These are phyloP conservation scores for Oncorhynchus clarkii DNA, from an alignment of 2,113 vertebrate genomes.

Conservation along the genomic window DNA sequence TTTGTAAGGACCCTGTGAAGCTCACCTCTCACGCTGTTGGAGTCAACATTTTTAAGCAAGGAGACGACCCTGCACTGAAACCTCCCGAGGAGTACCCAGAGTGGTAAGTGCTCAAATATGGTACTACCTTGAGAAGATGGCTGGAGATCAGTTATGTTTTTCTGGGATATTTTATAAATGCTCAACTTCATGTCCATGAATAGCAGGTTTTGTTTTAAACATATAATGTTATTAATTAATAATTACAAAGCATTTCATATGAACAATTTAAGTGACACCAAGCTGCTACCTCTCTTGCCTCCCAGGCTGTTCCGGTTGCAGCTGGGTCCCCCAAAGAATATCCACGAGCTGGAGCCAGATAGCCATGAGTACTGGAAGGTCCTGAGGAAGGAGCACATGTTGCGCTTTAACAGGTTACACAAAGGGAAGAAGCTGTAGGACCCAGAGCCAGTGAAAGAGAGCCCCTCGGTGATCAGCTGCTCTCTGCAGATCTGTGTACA, in stretches of 20 bases:
- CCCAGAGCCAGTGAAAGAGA: not conserved
- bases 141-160: not conserved
- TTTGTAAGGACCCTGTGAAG: constrained; percentile 82
- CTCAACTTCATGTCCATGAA: not conserved
- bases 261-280: not conserved
- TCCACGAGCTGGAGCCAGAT: constrained; percentile 80
- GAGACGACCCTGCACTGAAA: constrained; percentile 83
- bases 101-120: constrained; percentile 75
- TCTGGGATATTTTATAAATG: not conserved
- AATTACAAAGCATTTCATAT: not conserved
- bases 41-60: constrained; percentile 84
- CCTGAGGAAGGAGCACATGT: constrained; percentile 84
- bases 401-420: constrained; percentile 79
- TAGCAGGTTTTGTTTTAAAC: not conserved
- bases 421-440: constrained; percentile 79
- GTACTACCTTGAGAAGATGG: not conserved
- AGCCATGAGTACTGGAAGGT: constrained; percentile 79
- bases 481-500: too few relatives aligned
- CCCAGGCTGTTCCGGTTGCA: constrained; percentile 87
- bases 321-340: constrained; percentile 73
- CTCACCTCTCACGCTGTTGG: constrained; percentile 84
- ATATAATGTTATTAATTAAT: not conserved
- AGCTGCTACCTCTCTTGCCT: not conserved
- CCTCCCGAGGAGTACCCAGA: constrained; percentile 81
- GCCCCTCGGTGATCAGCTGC: too few relatives aligned